Evolutionary conservation across 2,888 invertebrate species (phyloP).

Genomic region (Odiellus spinosus): DNA sequence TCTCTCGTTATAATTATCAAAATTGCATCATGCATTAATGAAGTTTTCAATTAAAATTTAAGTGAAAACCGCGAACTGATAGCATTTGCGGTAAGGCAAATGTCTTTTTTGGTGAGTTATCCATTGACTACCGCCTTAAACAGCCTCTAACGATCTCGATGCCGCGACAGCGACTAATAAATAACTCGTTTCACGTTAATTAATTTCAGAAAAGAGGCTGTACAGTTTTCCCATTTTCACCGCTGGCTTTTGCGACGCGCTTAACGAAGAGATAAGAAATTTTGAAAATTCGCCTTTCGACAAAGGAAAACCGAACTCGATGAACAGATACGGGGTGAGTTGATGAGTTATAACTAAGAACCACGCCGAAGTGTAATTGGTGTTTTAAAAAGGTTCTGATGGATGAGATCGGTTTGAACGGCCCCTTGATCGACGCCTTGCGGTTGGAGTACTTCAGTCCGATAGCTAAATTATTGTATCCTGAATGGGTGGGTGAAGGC

Average conservation of each 20-base stretch:
- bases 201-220: slow-evolving; percentile 22
- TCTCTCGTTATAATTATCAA: too few species aligned
- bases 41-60: too few species aligned
- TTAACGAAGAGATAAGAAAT: slow-evolving; percentile 30
- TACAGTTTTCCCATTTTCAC: slow-evolving; percentile 32
- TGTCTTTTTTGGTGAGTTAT: too few species aligned
- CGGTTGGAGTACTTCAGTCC: slow-evolving; percentile 28
- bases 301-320: slow-evolving; percentile 33
- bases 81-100: too few species aligned
- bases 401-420: slow-evolving; percentile 31
- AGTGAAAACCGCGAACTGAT: too few species aligned
- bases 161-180: too few species aligned
- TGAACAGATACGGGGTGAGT: slow-evolving; percentile 34
- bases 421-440: slow-evolving; percentile 27
- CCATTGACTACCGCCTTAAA: too few species aligned
- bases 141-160: too few species aligned
- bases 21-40: too few species aligned
- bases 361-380: too few species aligned
- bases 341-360: too few species aligned
- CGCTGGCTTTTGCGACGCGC: slow-evolving; percentile 26
- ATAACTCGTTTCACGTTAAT: too few species aligned
- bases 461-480: slow-evolving; percentile 26
- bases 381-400: slow-evolving; percentile 24
- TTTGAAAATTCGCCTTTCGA: slow-evolving; percentile 30
- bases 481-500: slow-evolving; percentile 27